These are phyloP conservation scores for Hozukius guyotensis DNA, from an alignment of 2,797 vertebrate species.

Conservation along the genomic window DNA sequence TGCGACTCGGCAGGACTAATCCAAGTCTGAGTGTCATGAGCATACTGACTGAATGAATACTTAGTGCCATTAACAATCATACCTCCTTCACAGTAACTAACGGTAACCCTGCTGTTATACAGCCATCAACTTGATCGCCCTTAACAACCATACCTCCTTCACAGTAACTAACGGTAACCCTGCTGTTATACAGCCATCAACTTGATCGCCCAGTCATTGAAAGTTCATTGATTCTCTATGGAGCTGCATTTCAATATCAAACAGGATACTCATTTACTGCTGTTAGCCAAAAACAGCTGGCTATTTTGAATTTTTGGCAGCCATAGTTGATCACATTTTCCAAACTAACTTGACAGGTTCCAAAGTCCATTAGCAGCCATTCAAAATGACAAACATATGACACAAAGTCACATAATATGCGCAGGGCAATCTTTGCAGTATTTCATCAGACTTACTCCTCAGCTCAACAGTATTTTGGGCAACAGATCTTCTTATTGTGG, in stretches of 20 bases:
- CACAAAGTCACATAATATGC: not conserved
- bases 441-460: not conserved
- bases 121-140: not conserved
- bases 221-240: not conserved
- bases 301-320: not conserved
- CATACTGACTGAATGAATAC: too few species aligned
- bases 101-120: not conserved
- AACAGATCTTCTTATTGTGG: too few species aligned
- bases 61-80: too few species aligned
- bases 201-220: not conserved
- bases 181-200: not conserved
- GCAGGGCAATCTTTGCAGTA: not conserved
- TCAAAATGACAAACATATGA: not conserved
- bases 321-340: not conserved
- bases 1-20: not conserved
- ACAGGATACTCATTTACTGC: not conserved
- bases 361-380: not conserved
- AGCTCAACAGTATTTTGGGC: not conserved
- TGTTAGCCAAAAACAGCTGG: not conserved
- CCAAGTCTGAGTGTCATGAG: not conserved
- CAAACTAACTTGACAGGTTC: not conserved
- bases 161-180: not conserved
- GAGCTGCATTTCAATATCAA: not conserved
- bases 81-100: not conserved
- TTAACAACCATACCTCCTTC: not conserved